Percentiles rank a stretch among this genome's conserved stretches.
Conservation (phyloP, 2,113 vertebrate species). For the Podocnemis expansa region DNA sequence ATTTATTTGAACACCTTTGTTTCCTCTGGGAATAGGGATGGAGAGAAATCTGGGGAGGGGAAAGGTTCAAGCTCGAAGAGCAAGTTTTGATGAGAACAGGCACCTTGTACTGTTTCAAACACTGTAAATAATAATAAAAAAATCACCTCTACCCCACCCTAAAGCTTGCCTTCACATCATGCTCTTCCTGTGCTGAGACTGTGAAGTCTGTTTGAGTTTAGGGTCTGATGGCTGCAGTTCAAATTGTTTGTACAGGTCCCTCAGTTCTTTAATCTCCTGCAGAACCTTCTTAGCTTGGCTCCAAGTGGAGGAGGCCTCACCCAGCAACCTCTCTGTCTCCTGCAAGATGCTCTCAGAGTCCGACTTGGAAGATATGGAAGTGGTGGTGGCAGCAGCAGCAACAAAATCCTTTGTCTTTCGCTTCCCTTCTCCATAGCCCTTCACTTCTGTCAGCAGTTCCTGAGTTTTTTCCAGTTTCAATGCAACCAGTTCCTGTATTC, state of each 20-base stretch:
- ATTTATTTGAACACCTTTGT: too few species aligned
- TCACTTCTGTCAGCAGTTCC: slow-evolving; percentile 86
- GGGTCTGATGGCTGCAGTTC: slow-evolving; percentile 78
- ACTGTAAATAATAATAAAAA: slow-evolving; percentile 50
- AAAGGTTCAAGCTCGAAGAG: slow-evolving; percentile 27
- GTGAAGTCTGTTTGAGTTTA: slow-evolving; percentile 72
- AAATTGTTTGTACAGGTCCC: slow-evolving; percentile 84
- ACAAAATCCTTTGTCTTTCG: slow-evolving; percentile 75
- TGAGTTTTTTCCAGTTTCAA: slow-evolving; percentile 93
- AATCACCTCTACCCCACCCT: slow-evolving; percentile 11
- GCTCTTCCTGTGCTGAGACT: slow-evolving; percentile 83
- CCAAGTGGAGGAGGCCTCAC: slow-evolving; percentile 87
- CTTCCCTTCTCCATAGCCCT: slow-evolving; percentile 79
- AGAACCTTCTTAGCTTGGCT: slow-evolving; percentile 88
- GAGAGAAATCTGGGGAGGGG: neutral
- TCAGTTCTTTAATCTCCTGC: slow-evolving; percentile 89
- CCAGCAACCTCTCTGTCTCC: slow-evolving; percentile 87
- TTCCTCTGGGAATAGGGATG: neutral
- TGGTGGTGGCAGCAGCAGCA: neutral
- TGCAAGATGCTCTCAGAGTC: slow-evolving; percentile 80
- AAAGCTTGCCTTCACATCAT: slow-evolving; percentile 81
- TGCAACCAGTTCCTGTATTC: slow-evolving; percentile 88
- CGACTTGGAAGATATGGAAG: slow-evolving; percentile 48
- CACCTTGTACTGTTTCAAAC: slow-evolving; percentile 53
- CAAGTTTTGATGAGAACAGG: slow-evolving; percentile 42